Evolutionary conservation across 2,888 invertebrate genomes (phyloP).

Genomic region (Lissonota sp.): DNA sequence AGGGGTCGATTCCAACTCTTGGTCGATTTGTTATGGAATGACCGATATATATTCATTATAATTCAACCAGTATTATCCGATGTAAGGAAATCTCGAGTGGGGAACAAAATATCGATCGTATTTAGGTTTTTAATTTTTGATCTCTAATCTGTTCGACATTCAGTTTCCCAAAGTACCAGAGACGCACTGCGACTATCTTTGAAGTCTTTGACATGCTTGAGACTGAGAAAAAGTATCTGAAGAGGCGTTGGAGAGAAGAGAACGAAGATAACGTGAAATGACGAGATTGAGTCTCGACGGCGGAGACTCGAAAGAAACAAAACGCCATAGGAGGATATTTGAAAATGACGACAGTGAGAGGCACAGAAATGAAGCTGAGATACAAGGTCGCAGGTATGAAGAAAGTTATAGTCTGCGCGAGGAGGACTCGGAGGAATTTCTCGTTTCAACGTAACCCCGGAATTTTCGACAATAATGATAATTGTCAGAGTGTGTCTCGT

Average conservation of each 20-base stretch:
- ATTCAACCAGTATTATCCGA: constrained; percentile 40
- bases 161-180: too few species aligned
- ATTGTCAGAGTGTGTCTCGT: constrained; percentile 66
- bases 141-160: too few species aligned
- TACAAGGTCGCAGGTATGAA: background rate
- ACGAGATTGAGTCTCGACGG: background rate
- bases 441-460: constrained; percentile 7
- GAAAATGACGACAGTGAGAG: background rate
- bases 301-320: constrained; percentile 18
- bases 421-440: constrained; percentile 10
- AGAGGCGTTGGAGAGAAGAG: constrained; percentile 1
- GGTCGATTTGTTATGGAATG: background rate
- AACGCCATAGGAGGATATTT: background rate
- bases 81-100: constrained; percentile 26
- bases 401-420: background rate
- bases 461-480: constrained; percentile 65
- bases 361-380: constrained; percentile 1
- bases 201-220: constrained; percentile 42
- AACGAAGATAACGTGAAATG: constrained; percentile 1
- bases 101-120: too few species aligned
- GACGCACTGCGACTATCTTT: constrained; percentile 28
- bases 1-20: too few species aligned
- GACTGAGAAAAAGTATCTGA: constrained; percentile 2
- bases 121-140: too few species aligned
- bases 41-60: constrained; percentile 12